These are phyloP conservation scores for Globia sparganii DNA, from an alignment of 2,888 invertebrate species.

Conservation along the genomic window DNA sequence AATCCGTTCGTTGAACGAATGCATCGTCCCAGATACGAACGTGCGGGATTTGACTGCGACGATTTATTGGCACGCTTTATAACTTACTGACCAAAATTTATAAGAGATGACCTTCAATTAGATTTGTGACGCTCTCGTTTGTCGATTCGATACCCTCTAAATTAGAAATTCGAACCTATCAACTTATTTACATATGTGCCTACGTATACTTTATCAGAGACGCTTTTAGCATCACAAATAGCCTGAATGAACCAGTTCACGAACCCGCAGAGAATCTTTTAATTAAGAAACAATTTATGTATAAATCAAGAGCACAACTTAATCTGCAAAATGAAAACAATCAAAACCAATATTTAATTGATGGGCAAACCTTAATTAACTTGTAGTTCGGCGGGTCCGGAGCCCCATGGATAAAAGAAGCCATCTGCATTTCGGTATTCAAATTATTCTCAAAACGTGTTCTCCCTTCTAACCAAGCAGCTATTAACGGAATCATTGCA, in stretches of 20 bases:
- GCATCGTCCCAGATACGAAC: constrained; percentile 89
- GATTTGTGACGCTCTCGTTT: constrained; percentile 28
- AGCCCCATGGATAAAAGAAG: constrained; percentile 87
- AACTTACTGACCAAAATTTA: constrained; percentile 71
- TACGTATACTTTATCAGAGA: constrained; percentile 56
- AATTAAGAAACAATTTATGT: constrained; percentile 80
- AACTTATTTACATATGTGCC: constrained; percentile 47
- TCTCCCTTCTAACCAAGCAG: constrained; percentile 80
- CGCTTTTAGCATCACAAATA: constrained; percentile 63
- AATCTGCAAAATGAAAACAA: constrained; percentile 87
- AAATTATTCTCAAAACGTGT: constrained; percentile 90
- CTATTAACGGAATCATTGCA: constrained; percentile 79
- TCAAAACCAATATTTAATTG: constrained; percentile 89
- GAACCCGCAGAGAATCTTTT: constrained; percentile 72
- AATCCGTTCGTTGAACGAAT: constrained; percentile 89
- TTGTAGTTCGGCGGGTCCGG: constrained; percentile 86
- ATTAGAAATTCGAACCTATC: constrained; percentile 54
- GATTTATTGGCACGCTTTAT: constrained; percentile 78
- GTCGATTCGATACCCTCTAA: constrained; percentile 29
- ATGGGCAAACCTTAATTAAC: constrained; percentile 90
- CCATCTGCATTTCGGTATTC: constrained; percentile 90
- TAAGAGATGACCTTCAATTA: constrained; percentile 43
- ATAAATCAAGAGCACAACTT: constrained; percentile 84
- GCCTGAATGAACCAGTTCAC: constrained; percentile 63
- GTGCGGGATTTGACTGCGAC: constrained; percentile 82